Percentiles rank a stretch among this genome's conserved stretches.
Evolutionary conservation across 2,113 vertebrate genomes (phyloP).

Genomic region (Sphyrna mokarran): DNA sequence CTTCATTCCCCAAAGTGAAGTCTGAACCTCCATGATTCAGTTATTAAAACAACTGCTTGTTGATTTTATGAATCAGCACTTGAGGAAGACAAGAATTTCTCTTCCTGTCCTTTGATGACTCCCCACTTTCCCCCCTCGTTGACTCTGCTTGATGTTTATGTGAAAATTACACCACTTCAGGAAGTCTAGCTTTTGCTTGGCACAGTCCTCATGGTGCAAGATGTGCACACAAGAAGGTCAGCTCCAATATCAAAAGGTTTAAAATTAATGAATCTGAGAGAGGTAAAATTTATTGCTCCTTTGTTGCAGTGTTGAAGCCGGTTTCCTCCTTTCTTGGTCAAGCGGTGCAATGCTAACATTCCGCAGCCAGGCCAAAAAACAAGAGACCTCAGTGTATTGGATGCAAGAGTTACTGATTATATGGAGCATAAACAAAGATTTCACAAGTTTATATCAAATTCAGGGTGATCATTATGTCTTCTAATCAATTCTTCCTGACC

Average conservation of each 20-base stretch:
- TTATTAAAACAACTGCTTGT: constrained; percentile 40
- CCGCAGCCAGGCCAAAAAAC: not conserved
- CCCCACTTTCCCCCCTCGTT: not conserved
- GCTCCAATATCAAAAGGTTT: constrained; percentile 68
- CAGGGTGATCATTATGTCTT: not conserved
- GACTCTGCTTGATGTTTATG: constrained; percentile 38
- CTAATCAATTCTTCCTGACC: not conserved
- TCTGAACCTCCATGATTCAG: not conserved
- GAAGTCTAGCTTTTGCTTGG: constrained; percentile 47
- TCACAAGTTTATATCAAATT: not conserved
- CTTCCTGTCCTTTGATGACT: constrained; percentile 38
- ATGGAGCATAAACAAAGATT: not conserved
- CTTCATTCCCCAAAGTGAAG: constrained; percentile 40
- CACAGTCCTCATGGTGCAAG: constrained; percentile 46
- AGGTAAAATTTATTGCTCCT: constrained; percentile 64
- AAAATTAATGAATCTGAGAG: constrained; percentile 71
- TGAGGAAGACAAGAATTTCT: constrained; percentile 38
- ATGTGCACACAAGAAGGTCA: constrained; percentile 51
- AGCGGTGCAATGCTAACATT: not conserved
- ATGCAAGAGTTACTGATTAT: not conserved
- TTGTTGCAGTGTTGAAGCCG: constrained; percentile 44
- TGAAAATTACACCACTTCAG: constrained; percentile 50
- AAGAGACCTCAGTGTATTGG: not conserved
- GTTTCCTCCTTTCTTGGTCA: not conserved
- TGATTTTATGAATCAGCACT: constrained; percentile 41